These are phyloP conservation scores for Meloidogyne exigua DNA, from an alignment of 1,140 invertebrate genomes.

Conservation along the genomic window DNA sequence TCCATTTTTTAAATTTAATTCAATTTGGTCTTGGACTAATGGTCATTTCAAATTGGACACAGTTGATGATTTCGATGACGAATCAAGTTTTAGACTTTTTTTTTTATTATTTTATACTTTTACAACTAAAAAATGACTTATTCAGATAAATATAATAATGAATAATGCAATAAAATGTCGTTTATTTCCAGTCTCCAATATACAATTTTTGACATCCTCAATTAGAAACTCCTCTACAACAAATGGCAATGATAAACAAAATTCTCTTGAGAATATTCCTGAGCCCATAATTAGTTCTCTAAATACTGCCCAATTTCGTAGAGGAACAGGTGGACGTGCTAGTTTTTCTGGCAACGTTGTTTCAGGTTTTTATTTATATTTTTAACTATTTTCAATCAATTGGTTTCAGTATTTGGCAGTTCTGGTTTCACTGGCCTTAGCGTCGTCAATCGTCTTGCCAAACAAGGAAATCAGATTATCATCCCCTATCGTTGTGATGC, in stretches of 20 bases:
- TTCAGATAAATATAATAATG: background rate
- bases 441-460: conserved; percentile 78
- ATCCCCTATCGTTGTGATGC: conserved; percentile 85
- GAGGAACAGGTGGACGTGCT: conserved; percentile 76
- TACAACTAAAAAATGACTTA: no score
- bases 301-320: conserved; percentile 40
- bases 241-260: background rate
- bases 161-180: background rate
- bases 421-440: conserved; percentile 82
- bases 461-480: conserved; percentile 76
- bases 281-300: conserved; percentile 36
- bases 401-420: conserved; percentile 75
- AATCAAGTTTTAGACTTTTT: no score
- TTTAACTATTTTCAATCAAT: background rate
- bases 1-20: no score
- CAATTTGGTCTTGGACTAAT: no score
- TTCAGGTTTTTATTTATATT: conserved; percentile 69
- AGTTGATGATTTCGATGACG: no score
- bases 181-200: background rate
- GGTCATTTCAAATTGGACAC: no score
- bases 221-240: background rate
- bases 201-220: background rate
- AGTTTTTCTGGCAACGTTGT: conserved; percentile 94
- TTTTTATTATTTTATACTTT: background rate
- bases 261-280: conserved; percentile 39